Evolutionary conservation across 2,888 invertebrate genomes (phyloP).

Genomic region (Pyrochroa serraticornis): DNA sequence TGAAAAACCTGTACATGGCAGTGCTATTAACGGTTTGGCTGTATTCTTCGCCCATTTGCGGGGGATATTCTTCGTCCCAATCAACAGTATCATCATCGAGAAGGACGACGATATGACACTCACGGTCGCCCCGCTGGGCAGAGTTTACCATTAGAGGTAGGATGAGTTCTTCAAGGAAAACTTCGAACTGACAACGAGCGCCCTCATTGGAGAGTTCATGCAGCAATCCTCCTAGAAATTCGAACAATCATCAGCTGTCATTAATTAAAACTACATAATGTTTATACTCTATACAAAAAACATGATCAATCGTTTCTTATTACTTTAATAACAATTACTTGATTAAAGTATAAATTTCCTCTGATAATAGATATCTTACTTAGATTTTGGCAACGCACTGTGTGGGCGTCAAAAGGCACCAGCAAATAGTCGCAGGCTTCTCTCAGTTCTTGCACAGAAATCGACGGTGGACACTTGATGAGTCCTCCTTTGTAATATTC

Average conservation of each 20-base stretch:
- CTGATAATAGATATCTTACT: slow-evolving; percentile 65
- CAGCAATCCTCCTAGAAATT: slow-evolving; percentile 78
- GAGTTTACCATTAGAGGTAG: slow-evolving; percentile 95
- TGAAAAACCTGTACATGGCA: slow-evolving; percentile 96
- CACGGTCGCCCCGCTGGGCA: slow-evolving; percentile 92
- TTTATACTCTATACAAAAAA: no score
- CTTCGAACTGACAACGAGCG: slow-evolving; percentile 96
- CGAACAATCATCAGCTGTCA: not conserved
- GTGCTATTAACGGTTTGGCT: slow-evolving; percentile 96
- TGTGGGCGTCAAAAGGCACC: slow-evolving; percentile 95
- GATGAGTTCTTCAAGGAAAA: slow-evolving; percentile 93
- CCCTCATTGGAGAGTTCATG: slow-evolving; percentile 99
- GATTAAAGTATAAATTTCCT: no score
- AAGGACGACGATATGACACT: slow-evolving; percentile 96
- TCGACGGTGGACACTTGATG: slow-evolving; percentile 93
- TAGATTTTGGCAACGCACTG: slow-evolving; percentile 94
- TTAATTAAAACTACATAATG: no score
- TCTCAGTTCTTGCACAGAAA: slow-evolving; percentile 93
- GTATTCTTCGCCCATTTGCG: slow-evolving; percentile 99
- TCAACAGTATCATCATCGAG: slow-evolving; percentile 95
- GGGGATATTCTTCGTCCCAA: slow-evolving; percentile 99
- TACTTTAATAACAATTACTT: no score
- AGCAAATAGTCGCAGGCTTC: slow-evolving; percentile 99
- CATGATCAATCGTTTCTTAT: no score
- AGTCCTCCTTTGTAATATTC: slow-evolving; percentile 92